Percentiles rank a stretch among this genome's conserved stretches.
Evolutionary conservation across 2,113 vertebrate genomes (phyloP).

Genomic region (Corythornis cristatus): DNA sequence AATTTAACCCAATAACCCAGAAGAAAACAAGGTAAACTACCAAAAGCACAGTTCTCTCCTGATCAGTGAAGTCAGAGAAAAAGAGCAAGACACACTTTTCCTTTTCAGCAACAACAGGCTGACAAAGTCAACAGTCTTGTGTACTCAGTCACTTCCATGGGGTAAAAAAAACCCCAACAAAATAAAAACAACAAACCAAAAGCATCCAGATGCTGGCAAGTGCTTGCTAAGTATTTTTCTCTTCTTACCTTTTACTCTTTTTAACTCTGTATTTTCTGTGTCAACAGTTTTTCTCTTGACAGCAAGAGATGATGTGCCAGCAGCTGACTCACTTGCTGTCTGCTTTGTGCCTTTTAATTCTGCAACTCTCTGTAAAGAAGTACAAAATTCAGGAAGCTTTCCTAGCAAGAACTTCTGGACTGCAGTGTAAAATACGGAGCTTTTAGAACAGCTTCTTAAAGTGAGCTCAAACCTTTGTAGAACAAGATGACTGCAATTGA

Average conservation of each 20-base stretch:
- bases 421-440: background rate
- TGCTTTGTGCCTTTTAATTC: slow-evolving; percentile 82
- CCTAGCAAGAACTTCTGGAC: background rate
- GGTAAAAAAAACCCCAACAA: background rate
- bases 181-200: background rate
- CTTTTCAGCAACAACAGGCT: background rate
- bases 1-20: background rate
- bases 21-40: background rate
- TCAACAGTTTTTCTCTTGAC: slow-evolving; percentile 83
- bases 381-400: background rate
- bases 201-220: background rate
- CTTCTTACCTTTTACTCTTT: slow-evolving; percentile 75
- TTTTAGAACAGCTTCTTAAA: background rate
- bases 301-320: slow-evolving; percentile 29
- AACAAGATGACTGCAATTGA: background rate
- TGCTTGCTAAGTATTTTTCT: background rate
- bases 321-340: background rate
- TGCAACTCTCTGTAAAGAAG: slow-evolving; percentile 72
- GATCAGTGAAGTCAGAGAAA: background rate
- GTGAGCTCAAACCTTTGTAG: background rate
- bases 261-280: slow-evolving; percentile 66
- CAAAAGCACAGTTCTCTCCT: background rate
- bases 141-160: background rate
- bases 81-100: background rate
- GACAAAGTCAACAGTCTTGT: background rate